A percentile compares a stretch with the other conserved stretches of the same genome.
Evolutionary conservation across 64 coral and sea anemone species (phyloP).

Genomic region (Montipora foliosa): DNA sequence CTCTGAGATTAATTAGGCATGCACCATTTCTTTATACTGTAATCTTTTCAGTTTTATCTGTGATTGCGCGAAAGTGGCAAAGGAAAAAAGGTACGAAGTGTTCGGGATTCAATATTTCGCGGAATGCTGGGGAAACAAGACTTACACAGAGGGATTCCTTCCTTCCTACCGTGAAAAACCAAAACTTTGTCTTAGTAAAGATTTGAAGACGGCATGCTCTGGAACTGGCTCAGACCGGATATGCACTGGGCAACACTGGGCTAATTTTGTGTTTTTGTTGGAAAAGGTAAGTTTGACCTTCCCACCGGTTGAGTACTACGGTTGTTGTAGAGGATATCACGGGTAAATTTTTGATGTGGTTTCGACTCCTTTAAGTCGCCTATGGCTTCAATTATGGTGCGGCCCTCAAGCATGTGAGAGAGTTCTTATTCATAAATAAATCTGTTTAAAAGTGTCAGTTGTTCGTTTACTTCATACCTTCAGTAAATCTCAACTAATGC

Average conservation of each 20-base stretch:
- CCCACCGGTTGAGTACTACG: too few relatives aligned
- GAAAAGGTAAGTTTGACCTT: not conserved
- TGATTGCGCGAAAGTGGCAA: not conserved
- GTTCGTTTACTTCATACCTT: too few relatives aligned
- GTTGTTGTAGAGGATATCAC: not conserved
- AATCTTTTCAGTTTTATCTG: constrained; percentile 25
- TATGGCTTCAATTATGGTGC: too few relatives aligned
- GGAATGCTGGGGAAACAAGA: constrained; percentile 20
- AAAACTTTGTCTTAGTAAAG: not conserved
- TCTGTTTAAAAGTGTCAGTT: too few relatives aligned
- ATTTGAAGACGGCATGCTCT: not conserved
- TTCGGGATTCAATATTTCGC: constrained; percentile 19
- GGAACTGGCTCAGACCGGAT: not conserved
- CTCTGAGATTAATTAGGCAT: not conserved
- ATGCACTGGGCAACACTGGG: constrained; percentile 1
- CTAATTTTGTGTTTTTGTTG: constrained; percentile 1
- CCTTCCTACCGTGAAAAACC: not conserved
- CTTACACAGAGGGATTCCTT: not conserved
- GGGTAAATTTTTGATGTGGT: too few relatives aligned
- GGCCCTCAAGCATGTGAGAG: too few relatives aligned
- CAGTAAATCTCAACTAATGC: too few relatives aligned
- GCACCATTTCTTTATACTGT: not conserved
- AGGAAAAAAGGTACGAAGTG: not conserved
- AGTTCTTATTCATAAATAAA: too few relatives aligned
- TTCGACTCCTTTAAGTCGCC: too few relatives aligned